Conservation (phyloP, 2,888 invertebrate genomes). For the Lamproptera curius region DNA sequence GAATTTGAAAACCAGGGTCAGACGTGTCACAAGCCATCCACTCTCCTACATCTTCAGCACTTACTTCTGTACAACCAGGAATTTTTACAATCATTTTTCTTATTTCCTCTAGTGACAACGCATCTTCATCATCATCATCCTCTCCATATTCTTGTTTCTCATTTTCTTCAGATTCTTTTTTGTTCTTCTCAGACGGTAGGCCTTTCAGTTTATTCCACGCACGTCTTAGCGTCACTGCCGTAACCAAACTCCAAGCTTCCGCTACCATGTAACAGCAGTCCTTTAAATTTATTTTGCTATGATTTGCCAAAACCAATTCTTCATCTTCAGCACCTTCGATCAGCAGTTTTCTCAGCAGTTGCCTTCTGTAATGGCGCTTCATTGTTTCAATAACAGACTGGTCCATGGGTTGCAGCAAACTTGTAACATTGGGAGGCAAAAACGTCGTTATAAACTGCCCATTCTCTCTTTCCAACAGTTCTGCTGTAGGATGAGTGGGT, state of each 20-base stretch:
- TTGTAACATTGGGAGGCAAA: slow-evolving; percentile 27
- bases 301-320: neutral
- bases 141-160: neutral
- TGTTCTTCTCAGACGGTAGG: slow-evolving; percentile 27
- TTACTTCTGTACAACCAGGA: too few relatives aligned
- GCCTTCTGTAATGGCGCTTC: slow-evolving; percentile 27
- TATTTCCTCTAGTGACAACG: neutral
- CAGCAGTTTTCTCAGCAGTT: slow-evolving; percentile 24
- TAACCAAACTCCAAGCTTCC: slow-evolving; percentile 26
- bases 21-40: too few relatives aligned
- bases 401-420: slow-evolving; percentile 28
- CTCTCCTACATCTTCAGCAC: too few relatives aligned
- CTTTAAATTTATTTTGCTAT: neutral
- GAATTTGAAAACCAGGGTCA: too few relatives aligned
- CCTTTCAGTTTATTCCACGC: slow-evolving; percentile 18
- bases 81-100: too few relatives aligned
- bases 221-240: slow-evolving; percentile 27
- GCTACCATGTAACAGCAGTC: slow-evolving; percentile 16
- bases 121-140: neutral
- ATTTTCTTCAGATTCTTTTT: slow-evolving; percentile 19
- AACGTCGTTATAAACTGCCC: slow-evolving; percentile 26
- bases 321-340: slow-evolving; percentile 19
- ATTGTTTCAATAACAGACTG: slow-evolving; percentile 26
- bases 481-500: slow-evolving; percentile 12
- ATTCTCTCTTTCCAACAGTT: slow-evolving; percentile 16